Conservation (phyloP, 2,888 invertebrate genomes). For the Eremobia ochroleuca region DNA sequence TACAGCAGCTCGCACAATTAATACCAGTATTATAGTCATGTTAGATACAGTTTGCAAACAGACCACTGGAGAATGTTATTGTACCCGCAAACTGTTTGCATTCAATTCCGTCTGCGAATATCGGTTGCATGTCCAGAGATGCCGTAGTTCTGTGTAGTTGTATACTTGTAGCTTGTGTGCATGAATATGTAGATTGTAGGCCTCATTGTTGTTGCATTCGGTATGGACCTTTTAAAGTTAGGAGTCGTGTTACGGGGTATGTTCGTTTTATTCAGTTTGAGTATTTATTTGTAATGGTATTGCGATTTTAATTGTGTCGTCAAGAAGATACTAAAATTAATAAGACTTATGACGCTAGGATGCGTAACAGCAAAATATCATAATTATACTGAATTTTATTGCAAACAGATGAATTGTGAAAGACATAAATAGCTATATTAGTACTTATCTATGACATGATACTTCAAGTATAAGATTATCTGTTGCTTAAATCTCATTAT, state of each 20-base stretch:
- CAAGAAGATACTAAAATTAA: too few relatives aligned
- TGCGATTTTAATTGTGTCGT: background rate
- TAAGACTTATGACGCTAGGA: background rate
- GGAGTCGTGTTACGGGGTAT: slow-evolving; percentile 20
- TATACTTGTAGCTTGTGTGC: slow-evolving; percentile 10
- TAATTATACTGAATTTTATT: too few relatives aligned
- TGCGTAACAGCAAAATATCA: background rate
- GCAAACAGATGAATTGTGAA: background rate
- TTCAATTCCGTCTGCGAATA: slow-evolving; percentile 72
- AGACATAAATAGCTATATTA: background rate
- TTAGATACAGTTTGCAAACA: slow-evolving; percentile 56
- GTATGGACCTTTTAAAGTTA: slow-evolving; percentile 33
- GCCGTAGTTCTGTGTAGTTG: slow-evolving; percentile 30
- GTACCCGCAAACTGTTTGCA: slow-evolving; percentile 79
- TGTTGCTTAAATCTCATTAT: background rate
- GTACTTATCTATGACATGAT: background rate
- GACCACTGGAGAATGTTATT: slow-evolving; percentile 73
- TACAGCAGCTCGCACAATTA: slow-evolving; percentile 40
- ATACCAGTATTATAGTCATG: slow-evolving; percentile 40
- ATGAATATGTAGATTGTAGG: slow-evolving; percentile 28
- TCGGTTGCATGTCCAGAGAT: slow-evolving; percentile 61
- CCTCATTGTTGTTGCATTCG: slow-evolving; percentile 32
- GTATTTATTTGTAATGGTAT: background rate
- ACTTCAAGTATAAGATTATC: background rate
- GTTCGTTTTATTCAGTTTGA: slow-evolving; percentile 23